Percentiles rank a stretch among this genome's conserved stretches.
Evolutionary conservation across 2,888 invertebrate genomes (phyloP).

Genomic region (Plutella xylostella): DNA sequence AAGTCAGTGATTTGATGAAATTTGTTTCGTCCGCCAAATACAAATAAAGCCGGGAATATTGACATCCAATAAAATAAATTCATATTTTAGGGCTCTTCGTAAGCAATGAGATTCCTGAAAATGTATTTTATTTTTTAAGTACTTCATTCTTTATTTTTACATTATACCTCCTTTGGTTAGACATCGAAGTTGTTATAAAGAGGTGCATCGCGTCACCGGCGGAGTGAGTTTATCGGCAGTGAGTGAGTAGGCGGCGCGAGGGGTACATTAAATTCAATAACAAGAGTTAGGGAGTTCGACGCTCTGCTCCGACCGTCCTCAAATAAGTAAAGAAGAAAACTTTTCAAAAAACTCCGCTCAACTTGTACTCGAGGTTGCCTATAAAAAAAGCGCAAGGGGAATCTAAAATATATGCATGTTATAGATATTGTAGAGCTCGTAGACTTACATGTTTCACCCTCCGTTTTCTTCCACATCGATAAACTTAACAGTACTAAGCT

Average conservation of each 20-base stretch:
- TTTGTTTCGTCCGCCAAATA: not conserved
- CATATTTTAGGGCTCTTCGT: too few relatives aligned
- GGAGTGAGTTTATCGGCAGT: slow-evolving; percentile 52
- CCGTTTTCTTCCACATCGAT: too few relatives aligned
- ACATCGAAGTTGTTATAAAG: too few relatives aligned
- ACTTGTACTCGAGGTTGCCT: slow-evolving; percentile 49
- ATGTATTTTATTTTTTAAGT: too few relatives aligned
- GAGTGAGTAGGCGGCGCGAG: slow-evolving; percentile 29
- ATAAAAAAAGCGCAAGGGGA: slow-evolving; percentile 1
- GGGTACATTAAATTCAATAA: slow-evolving; percentile 69
- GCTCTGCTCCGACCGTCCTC: slow-evolving; percentile 64
- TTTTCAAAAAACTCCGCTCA: slow-evolving; percentile 53
- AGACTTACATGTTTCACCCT: too few relatives aligned
- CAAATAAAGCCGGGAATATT: too few relatives aligned
- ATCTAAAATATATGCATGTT: slow-evolving; percentile 3
- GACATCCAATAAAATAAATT: too few relatives aligned
- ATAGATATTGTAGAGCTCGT: too few relatives aligned
- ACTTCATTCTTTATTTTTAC: too few relatives aligned
- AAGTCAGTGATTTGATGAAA: not conserved
- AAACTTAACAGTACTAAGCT: too few relatives aligned
- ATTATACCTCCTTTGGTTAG: too few relatives aligned
- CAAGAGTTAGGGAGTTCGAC: slow-evolving; percentile 65
- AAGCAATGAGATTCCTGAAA: too few relatives aligned
- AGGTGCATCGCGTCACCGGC: slow-evolving; percentile 27
- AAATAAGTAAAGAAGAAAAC: slow-evolving; percentile 65